Conservation (phyloP, 2,113 vertebrate genomes). For the Sinocyclocheilus maitianheensis region DNA sequence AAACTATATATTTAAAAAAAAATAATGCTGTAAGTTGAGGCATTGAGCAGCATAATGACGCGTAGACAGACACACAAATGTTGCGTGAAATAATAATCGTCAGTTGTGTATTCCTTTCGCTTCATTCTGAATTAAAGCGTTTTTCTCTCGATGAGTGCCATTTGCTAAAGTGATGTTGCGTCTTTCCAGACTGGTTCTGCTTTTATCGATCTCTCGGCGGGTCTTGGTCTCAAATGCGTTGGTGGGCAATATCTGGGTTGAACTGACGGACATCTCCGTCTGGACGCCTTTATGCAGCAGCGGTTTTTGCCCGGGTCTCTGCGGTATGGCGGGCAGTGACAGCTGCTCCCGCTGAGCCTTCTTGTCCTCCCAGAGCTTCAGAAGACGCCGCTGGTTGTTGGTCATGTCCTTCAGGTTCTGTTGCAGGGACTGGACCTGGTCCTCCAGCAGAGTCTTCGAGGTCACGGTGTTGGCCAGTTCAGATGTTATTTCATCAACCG, state of each 20-base stretch:
- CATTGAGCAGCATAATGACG: not conserved
- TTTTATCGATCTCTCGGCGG: slow-evolving; percentile 62
- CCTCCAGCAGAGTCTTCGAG: slow-evolving; percentile 76
- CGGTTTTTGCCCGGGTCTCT: slow-evolving; percentile 64
- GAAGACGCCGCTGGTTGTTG: slow-evolving; percentile 74
- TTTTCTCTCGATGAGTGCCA: slow-evolving; percentile 62
- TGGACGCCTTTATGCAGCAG: slow-evolving; percentile 68
- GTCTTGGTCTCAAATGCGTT: slow-evolving; percentile 69
- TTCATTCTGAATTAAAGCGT: slow-evolving; percentile 63
- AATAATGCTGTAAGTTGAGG: not conserved
- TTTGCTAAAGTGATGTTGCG: slow-evolving; percentile 65
- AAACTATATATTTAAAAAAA: not conserved
- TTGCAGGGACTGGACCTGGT: slow-evolving; percentile 74
- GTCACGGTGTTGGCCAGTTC: slow-evolving; percentile 74
- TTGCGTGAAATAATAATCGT: not conserved
- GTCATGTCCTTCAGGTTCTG: slow-evolving; percentile 79
- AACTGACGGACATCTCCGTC: slow-evolving; percentile 76
- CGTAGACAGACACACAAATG: not conserved
- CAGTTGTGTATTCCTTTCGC: slow-evolving; percentile 60
- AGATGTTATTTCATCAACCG: slow-evolving; percentile 72
- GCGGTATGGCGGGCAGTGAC: slow-evolving; percentile 67
- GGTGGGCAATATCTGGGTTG: slow-evolving; percentile 69
- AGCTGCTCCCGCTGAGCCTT: slow-evolving; percentile 73
- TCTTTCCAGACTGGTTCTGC: slow-evolving; percentile 64
- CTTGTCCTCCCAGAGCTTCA: slow-evolving; percentile 80